Evolutionary conservation across 2,888 invertebrate genomes (phyloP), one percentile per base, ranked within the genome.

Genomic region (Caenorhabditis panamensis): DNA sequence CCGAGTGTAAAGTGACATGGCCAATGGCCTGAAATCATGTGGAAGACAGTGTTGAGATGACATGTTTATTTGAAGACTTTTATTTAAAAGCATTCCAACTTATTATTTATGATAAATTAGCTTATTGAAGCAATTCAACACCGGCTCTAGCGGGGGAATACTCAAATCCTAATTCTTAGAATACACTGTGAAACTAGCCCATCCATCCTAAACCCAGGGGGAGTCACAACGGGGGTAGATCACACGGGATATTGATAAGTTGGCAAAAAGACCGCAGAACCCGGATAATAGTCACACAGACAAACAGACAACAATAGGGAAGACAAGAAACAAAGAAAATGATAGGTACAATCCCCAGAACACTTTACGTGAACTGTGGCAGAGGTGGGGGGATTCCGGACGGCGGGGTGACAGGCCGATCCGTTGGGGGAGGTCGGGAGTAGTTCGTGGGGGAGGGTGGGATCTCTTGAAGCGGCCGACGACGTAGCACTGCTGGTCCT

Each of bases 131-230:
- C 44, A 6, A 9, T 9, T 13, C 18, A n/a, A 44, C 44, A 44
- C 44, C 18, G 44, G 44, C 16, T 44, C 16, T 8, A 51, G 51
- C 20, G 53, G 53, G 51, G 26, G 16, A 53, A 16, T n/a, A 11
- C 26, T 53, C 24, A 53, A 53, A 3, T 20, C 53, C 53, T 41
- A 54, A 49, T 20, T 8, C 13, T 18, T 18, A 20, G n/a, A n/a
- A n/a, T 18, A 36, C 16, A 28, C 53, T 71, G 71, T 41, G 53
- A 11, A 51, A 37, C 71, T 71, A 71, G 54, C 71, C 71, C 71
- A 54, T 56, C 51, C 31, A 59, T 61, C 69, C 59, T 59, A 71
- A 59, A 62, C 71, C 71, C 61, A 18, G 41, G 71, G 71, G 62
- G 28, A 62, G 13, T 22, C 26, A 26, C 13, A 8, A 36, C n/a